phyloP scores from a whole-genome alignment of 2,888 invertebrate genomes.

The Podotricha telesiphe region DNA sequence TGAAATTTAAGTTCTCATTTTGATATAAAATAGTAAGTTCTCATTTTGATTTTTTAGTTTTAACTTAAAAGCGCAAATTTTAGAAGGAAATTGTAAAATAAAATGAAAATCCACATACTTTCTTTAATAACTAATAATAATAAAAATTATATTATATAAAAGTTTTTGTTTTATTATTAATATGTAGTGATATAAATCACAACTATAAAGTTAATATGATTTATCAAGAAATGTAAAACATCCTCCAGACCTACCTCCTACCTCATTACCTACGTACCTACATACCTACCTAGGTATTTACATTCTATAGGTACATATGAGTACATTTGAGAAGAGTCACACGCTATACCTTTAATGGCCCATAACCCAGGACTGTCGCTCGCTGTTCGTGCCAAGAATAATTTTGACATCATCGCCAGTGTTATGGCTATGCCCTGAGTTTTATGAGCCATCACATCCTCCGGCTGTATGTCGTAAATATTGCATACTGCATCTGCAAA shows the following conservation, averaged over 20 bases:
- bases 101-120: too few species aligned
- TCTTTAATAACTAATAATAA: too few species aligned
- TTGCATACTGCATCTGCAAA: slow-evolving; percentile 59
- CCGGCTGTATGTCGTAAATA: slow-evolving; percentile 71
- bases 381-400: slow-evolving; percentile 73
- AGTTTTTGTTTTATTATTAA: too few species aligned
- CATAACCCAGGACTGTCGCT: slow-evolving; percentile 60
- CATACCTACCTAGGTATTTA: neutral
- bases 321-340: slow-evolving; percentile 25
- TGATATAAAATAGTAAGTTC: too few species aligned
- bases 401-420: slow-evolving; percentile 66
- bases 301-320: neutral
- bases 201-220: too few species aligned
- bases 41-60: slow-evolving; percentile 6
- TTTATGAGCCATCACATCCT: slow-evolving; percentile 75
- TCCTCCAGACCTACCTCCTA: too few species aligned
- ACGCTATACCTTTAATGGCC: slow-evolving; percentile 53
- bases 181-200: too few species aligned
- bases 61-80: neutral
- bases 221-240: too few species aligned
- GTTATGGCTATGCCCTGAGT: slow-evolving; percentile 63
- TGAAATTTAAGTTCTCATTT: neutral
- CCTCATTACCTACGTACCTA: too few species aligned
- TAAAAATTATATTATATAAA: too few species aligned
- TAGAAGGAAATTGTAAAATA: too few species aligned